A percentile compares a stretch with the other conserved stretches of the same genome.
These are phyloP conservation scores for Porites evermanni DNA, from an alignment of 92 coral and sea anemone species.

Conservation along the genomic window DNA sequence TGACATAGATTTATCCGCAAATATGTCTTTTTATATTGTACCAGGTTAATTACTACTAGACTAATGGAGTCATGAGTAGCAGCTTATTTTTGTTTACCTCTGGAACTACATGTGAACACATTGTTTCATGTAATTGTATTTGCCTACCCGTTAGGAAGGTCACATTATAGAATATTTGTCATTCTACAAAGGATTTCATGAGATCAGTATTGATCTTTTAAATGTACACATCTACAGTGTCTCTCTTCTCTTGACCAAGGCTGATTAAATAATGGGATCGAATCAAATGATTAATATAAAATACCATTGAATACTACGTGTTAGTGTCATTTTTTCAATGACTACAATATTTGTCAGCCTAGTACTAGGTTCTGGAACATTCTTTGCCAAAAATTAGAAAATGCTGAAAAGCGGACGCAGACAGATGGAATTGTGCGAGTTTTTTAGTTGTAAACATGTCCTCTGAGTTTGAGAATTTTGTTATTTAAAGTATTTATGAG, in stretches of 20 bases:
- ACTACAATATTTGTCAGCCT: constrained; percentile 13
- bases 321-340: neutral
- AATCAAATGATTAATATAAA: neutral
- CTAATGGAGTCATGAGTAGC: neutral
- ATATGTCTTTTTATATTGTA: constrained; percentile 17
- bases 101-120: neutral
- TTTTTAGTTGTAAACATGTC: neutral
- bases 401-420: neutral
- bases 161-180: constrained; percentile 10
- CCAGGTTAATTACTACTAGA: constrained; percentile 7
- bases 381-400: neutral
- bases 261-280: constrained; percentile 21
- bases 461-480: neutral
- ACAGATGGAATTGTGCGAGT: neutral
- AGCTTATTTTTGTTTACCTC: neutral
- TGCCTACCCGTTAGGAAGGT: neutral
- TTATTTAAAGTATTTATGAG: neutral
- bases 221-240: constrained; percentile 1
- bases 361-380: constrained; percentile 22
- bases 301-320: neutral
- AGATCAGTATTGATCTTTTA: constrained; percentile 18
- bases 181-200: neutral
- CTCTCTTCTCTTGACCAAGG: neutral
- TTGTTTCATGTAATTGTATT: constrained; percentile 19
- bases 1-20: constrained; percentile 1